Conservation (phyloP, 2,113 vertebrate genomes). For the Lanius ludovicianus region DNA sequence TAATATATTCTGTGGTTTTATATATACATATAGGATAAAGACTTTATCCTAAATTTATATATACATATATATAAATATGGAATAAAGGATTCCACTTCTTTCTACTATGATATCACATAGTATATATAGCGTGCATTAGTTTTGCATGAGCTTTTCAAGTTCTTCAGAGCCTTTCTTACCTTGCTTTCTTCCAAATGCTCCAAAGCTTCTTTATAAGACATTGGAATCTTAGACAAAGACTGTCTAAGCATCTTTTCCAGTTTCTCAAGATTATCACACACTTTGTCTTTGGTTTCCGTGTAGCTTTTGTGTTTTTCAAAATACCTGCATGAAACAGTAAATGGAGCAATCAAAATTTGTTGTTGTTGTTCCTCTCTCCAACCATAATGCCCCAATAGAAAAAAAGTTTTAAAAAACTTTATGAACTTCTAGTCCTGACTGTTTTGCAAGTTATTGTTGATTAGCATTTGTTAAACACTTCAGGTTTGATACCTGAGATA, state of each 20-base stretch:
- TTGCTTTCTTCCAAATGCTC: conserved; percentile 76
- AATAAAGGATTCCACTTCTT: not conserved
- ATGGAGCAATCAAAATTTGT: not conserved
- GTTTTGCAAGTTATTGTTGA: not conserved
- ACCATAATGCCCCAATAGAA: not conserved
- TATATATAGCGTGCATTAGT: not conserved
- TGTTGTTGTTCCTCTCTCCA: not conserved
- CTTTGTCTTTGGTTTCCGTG: conserved; percentile 67
- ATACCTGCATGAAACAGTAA: conserved; percentile 74
- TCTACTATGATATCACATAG: not conserved
- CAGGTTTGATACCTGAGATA: not conserved
- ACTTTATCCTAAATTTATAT: not conserved
- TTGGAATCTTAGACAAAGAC: conserved; percentile 62
- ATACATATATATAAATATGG: not conserved
- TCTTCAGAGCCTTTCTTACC: conserved; percentile 62
- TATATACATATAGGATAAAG: not conserved
- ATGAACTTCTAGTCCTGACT: not conserved
- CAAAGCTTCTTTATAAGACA: conserved; percentile 81
- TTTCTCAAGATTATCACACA: conserved; percentile 65
- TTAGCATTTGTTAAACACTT: not conserved
- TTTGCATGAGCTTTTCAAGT: not conserved
- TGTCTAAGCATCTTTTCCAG: conserved; percentile 69
- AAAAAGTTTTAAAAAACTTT: not conserved
- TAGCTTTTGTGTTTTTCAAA: conserved; percentile 74
- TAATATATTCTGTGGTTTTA: not conserved